These are phyloP conservation scores for Drosophila neotestacea DNA, from an alignment of 2,888 invertebrate species.

Conservation along the genomic window DNA sequence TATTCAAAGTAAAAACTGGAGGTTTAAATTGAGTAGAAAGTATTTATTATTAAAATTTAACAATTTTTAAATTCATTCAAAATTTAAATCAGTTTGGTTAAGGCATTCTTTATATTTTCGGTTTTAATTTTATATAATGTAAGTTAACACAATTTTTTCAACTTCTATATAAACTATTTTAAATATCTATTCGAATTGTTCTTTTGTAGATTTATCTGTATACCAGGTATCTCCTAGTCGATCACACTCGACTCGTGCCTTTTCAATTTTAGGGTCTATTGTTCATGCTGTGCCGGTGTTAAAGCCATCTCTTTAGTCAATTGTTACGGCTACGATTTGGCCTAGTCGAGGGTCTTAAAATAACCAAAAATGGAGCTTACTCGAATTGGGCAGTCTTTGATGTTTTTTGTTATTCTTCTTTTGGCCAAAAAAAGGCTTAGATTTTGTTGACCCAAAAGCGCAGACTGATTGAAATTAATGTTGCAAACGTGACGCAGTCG, in stretches of 20 bases:
- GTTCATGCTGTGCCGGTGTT: slow-evolving; percentile 22
- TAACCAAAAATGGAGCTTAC: slow-evolving; percentile 14
- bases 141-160: no score
- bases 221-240: background rate
- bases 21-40: no score
- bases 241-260: background rate
- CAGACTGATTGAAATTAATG: slow-evolving; percentile 72
- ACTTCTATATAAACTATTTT: no score
- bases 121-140: background rate
- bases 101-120: no score
- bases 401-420: slow-evolving; percentile 24
- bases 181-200: no score
- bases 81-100: no score
- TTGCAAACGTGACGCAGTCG: slow-evolving; percentile 64
- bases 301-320: slow-evolving; percentile 28
- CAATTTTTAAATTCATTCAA: no score
- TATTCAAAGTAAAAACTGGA: no score
- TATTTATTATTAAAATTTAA: no score
- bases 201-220: background rate
- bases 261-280: slow-evolving; percentile 9
- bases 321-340: slow-evolving; percentile 28
- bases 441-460: slow-evolving; percentile 22
- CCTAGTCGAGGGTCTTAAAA: slow-evolving; percentile 28
- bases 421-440: slow-evolving; percentile 27
- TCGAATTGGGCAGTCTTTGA: slow-evolving; percentile 36